Conservation (phyloP, 2,113 vertebrate species). For the Planiliza haematocheilus region DNA sequence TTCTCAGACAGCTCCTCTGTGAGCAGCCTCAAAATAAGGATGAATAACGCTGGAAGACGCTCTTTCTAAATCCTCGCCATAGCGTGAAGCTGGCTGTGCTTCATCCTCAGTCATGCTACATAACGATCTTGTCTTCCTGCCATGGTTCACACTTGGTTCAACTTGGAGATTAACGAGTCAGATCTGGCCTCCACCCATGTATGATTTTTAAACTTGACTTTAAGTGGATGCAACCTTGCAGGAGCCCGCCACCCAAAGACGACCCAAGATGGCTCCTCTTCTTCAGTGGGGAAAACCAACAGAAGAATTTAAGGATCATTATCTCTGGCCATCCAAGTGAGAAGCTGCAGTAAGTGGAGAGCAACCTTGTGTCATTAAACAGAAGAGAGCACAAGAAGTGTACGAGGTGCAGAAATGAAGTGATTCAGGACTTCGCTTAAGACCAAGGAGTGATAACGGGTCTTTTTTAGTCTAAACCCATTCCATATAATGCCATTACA, state of each 20-base stretch:
- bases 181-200: slow-evolving; percentile 15
- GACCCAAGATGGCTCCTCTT: slow-evolving; percentile 10
- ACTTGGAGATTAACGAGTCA: slow-evolving; percentile 28
- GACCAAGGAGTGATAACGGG: slow-evolving; percentile 2
- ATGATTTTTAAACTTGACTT: slow-evolving; percentile 60
- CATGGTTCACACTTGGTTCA: neutral
- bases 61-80: neutral
- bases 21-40: slow-evolving; percentile 1
- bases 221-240: slow-evolving; percentile 34
- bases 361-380: slow-evolving; percentile 20
- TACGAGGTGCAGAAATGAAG: slow-evolving; percentile 21
- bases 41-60: neutral
- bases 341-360: slow-evolving; percentile 29
- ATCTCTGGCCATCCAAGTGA: slow-evolving; percentile 58
- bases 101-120: neutral
- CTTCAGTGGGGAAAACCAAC: slow-evolving; percentile 2
- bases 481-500: slow-evolving; percentile 18
- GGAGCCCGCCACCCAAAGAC: slow-evolving; percentile 19
- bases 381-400: slow-evolving; percentile 5
- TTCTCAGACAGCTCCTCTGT: neutral
- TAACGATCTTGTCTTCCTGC: slow-evolving; percentile 7
- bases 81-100: slow-evolving; percentile 2
- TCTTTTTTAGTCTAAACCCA: neutral
- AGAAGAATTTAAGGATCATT: slow-evolving; percentile 57
- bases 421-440: slow-evolving; percentile 14